Base-by-base conservation (phyloP, 2,888 invertebrate species). In the Zaprionus lineosus region DNA sequence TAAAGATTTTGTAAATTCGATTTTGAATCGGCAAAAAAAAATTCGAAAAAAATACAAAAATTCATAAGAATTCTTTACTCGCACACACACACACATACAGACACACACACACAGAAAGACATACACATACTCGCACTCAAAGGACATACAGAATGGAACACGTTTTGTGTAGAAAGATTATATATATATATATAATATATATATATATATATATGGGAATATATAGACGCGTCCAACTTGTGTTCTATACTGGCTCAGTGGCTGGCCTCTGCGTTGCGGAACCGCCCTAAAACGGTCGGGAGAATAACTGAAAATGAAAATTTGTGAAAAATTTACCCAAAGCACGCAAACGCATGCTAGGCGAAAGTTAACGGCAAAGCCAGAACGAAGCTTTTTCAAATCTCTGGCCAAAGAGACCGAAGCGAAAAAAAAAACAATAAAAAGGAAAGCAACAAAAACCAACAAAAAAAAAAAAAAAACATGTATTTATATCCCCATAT, bases 211-310 rank as follows among this genome's bases (percentile, higher is more conserved):
- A n/a, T 52, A 24, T 36, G 34, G 26, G 34, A 52, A n/a, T n/a
- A n/a, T n/a, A n/a, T 40, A 56, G 72, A 56, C 68, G 69, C 55
- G 69, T 74, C 47, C 70, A 69, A 70, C 37, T 41, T 36, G 52
- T 50, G 57, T 55, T 56, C 55, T 68, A 66, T 53, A 56, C 56
- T 76, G 51, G 41, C 62, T 74, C 51, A 24, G 43, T 55, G 28
- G 47, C 68, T 72, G 72, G 75, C 76, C 73, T 71, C 89, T 89
- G 89, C 87, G 88, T 72, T 90, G 90, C 90, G 90, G 90, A 90
- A 90, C 90, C 90, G 90, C 90, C 90, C 90, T 90, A 90, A 82
- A 90, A 90, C 89, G 89, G 90, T 89, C 89, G 83, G 72, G 86
- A 89, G 89, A 88, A 89, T 86, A 90, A 89, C 89, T 90, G 88